A percentile compares a stretch with the other conserved stretches of the same genome.
phyloP scores from a whole-genome alignment of 2,888 invertebrate genomes.

The Mesorhabditis sp. region DNA sequence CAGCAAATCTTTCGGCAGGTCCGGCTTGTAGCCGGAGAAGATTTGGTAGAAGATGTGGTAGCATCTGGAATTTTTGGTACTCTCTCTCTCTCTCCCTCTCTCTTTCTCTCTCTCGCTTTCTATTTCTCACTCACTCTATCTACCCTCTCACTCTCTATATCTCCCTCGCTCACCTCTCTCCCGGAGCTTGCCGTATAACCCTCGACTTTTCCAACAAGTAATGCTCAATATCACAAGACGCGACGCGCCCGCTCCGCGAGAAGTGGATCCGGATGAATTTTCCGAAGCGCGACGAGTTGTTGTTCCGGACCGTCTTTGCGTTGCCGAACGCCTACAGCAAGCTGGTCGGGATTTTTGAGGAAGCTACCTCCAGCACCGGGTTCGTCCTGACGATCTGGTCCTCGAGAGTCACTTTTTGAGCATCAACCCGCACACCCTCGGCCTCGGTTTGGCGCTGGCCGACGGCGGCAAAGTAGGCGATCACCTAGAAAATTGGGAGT shows the following conservation, averaged over 20 bases:
- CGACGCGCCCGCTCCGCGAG: constrained; percentile 96
- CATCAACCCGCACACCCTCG: constrained; percentile 29
- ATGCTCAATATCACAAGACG: constrained; percentile 99
- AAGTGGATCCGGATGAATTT: constrained; percentile 99
- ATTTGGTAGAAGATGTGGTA: constrained; percentile 99
- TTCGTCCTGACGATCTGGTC: constrained; percentile 99
- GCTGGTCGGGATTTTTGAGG: constrained; percentile 64
- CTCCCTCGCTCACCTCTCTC: constrained; percentile 71
- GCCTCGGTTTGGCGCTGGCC: constrained; percentile 66
- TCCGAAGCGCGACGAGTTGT: constrained; percentile 99
- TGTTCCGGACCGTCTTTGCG: constrained; percentile 99
- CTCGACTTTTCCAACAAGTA: constrained; percentile 99
- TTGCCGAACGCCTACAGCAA: constrained; percentile 64
- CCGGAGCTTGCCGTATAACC: constrained; percentile 95
- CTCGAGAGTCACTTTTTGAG: constrained; percentile 82
- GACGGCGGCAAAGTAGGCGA: constrained; percentile 82
- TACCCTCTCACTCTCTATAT: too few relatives aligned
- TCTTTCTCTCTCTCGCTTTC: too few relatives aligned
- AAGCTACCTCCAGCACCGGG: constrained; percentile 84
- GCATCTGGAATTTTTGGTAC: constrained; percentile 67
- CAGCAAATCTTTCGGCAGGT: constrained; percentile 39
- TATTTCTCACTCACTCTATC: too few relatives aligned
- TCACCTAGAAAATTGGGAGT: constrained; percentile 68
- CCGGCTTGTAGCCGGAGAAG: constrained; percentile 50
- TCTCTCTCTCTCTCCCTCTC: not conserved